Evolutionary conservation across 2,113 vertebrate genomes (phyloP).

Genomic region (Nothocercus nigrocapillus): DNA sequence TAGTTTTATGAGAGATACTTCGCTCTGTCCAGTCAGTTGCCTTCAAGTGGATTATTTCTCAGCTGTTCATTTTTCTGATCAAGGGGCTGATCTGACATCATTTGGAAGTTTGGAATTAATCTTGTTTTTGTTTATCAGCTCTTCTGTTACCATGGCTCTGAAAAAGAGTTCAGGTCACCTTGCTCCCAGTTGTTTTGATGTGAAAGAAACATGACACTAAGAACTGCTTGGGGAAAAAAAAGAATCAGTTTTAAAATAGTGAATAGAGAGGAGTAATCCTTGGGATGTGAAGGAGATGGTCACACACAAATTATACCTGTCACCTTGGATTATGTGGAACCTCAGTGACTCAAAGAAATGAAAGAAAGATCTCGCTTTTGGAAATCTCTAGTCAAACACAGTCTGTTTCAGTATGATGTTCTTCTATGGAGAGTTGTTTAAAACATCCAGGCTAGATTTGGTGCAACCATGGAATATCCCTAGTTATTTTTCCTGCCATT

Average conservation of each 20-base stretch:
- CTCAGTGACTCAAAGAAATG: background rate
- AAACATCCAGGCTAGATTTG: background rate
- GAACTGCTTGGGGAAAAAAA: background rate
- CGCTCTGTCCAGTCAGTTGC: background rate
- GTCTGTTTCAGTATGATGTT: accelerated
- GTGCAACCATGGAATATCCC: background rate
- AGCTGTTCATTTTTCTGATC: background rate
- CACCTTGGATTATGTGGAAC: background rate
- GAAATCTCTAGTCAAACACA: background rate
- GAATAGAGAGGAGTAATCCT: background rate
- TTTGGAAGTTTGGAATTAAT: background rate
- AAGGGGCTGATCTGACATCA: background rate
- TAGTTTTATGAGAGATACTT: background rate
- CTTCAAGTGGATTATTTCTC: background rate
- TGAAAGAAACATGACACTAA: background rate
- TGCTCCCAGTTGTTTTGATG: background rate
- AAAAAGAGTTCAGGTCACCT: background rate
- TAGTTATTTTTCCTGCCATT: background rate
- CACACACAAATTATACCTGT: background rate
- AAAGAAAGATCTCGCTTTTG: background rate
- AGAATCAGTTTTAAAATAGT: background rate
- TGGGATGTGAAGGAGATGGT: background rate
- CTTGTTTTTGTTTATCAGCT: background rate
- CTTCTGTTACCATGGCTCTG: background rate
- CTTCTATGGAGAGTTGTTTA: background rate